Evolutionary conservation across 2,888 invertebrate species (phyloP), one percentile per base, ranked within the genome.

Genomic region (Cerceris rybyensis): DNA sequence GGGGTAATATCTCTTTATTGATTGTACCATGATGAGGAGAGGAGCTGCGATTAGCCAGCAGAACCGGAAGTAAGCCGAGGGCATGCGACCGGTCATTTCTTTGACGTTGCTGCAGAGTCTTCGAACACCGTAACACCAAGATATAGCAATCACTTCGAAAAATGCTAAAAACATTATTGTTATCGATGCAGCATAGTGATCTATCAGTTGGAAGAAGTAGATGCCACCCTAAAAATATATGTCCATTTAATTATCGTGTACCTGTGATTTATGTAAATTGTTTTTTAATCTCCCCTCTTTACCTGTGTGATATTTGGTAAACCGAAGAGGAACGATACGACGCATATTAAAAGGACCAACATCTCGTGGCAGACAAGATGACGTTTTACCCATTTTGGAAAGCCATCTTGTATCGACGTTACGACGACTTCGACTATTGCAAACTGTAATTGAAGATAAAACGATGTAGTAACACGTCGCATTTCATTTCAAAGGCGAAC

Each of bases 361-460:
- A 98, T 93, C 93, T 98, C 98, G 90, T 98, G 98, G 89, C 97
- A 97, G 84, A 97, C 96, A 68, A 98, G 94, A 89, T 95, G 95
- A 85, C 94, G 96, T 88, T 96, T 96, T 75, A 98, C 97, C 96
- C 96, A 96, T 80, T 95, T 95, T 0, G 97, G 97, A 92, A 98
- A 98, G 41, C 98, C 98, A 90, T 98, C 98, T 93, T 98, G 97
- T 87, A 98, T 96, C 7, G 98, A 97, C 2, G 98, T 98, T 2
- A 98, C 97, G 2, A 98, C 97, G 7, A 98, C 98, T 93, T 98
- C 98, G 60, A 98, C 98, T 80, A 98, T 97, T 46, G 98, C 98
- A 93, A 98, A 98, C 97, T 98, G 93, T 83, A 95, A 81, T 70
- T 0, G 9, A 7, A 46, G 9, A 13, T 39, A 11, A 54, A 54